phyloP scores from a whole-genome alignment of 2,888 invertebrate species.

The Ichneumoninae sp. region DNA sequence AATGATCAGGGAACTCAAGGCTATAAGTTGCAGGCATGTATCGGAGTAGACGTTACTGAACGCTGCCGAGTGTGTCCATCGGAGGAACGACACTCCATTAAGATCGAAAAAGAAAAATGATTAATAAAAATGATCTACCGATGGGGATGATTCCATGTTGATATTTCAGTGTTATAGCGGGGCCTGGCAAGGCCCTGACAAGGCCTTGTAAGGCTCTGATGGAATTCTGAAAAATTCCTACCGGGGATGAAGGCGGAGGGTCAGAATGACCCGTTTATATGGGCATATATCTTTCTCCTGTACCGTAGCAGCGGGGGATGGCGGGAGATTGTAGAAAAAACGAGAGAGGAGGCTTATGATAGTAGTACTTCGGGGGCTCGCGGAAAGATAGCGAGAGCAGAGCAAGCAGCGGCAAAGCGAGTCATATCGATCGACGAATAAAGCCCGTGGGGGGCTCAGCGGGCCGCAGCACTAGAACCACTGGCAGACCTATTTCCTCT shows the following conservation, averaged over 20 bases:
- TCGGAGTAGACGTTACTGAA: background rate
- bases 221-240: background rate
- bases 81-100: background rate
- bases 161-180: no score
- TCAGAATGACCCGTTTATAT: slow-evolving; percentile 63
- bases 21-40: background rate
- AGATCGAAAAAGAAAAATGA: slow-evolving; percentile 27
- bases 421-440: slow-evolving; percentile 79
- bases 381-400: slow-evolving; percentile 46
- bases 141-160: background rate
- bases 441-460: slow-evolving; percentile 73
- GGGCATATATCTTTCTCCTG: slow-evolving; percentile 58
- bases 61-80: background rate
- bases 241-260: slow-evolving; percentile 9
- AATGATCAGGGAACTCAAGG: background rate
- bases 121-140: slow-evolving; percentile 45
- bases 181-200: background rate
- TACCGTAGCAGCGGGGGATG: slow-evolving; percentile 50
- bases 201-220: background rate
- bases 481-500: slow-evolving; percentile 80
- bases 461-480: slow-evolving; percentile 62
- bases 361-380: slow-evolving; percentile 60
- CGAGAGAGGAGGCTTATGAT: slow-evolving; percentile 63
- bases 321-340: slow-evolving; percentile 53
- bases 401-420: slow-evolving; percentile 71